Base-by-base conservation (phyloP, 2,888 invertebrate genomes). In the Amblyjoppa fuscipennis region DNA sequence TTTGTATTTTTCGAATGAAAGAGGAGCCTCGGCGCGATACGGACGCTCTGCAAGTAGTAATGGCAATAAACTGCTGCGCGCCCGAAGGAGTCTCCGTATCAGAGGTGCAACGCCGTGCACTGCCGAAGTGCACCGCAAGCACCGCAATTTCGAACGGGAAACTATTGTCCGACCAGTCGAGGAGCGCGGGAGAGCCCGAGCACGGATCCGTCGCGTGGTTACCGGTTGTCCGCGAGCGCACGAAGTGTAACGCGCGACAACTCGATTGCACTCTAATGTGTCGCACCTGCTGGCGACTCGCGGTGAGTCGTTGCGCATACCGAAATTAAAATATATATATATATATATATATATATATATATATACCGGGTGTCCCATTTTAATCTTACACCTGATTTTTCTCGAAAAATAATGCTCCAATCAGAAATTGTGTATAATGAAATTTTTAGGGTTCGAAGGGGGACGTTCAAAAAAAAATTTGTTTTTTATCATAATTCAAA, bases 211-310 rank as follows among this genome's bases (percentile, higher is more conserved):
- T 76, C 76, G 56, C 80, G 68, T 84, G 76, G 80, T 13, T 76
- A 61, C 51, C n/a, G 56, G 56, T 56, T 38, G 53, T 11, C 45
- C 61, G 38, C 38, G 34, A 20, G 74, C 5, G 20, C 20, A 5
- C 68, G 20, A 7, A 31, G 76, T 53, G 51, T 66, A 81, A 49
- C 59, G 74, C 74, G 74, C 56, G 66, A 71, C 68, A 66, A 84
- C 73, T 81, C 66, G 84, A 73, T 64, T 79, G 76, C 59, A 81
- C 77, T 76, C 38, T 76, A 81, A 73, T 73, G 68, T 49, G 76
- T 71, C 80, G 75, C 76, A 80, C 75, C 79, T 84, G 74, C 38
- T 16, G 45, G 31, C 45, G 13, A 71, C 53, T 45, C 56, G 7
- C 45, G 28, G 45, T 7, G 20, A 9, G 28, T 13, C 28, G 56